Conservation (phyloP, 2,888 invertebrate species). For the Brachypalpus laphriformis region DNA sequence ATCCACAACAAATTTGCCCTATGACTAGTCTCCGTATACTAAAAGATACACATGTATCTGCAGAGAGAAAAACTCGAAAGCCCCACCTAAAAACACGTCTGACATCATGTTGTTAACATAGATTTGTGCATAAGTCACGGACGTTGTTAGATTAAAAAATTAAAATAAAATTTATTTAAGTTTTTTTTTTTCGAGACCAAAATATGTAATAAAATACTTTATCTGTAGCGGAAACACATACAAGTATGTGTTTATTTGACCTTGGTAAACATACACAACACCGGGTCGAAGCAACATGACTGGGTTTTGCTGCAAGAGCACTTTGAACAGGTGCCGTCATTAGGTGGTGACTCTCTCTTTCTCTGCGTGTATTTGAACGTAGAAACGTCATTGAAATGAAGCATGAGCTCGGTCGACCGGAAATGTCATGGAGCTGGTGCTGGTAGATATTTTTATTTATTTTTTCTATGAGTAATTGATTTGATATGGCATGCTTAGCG, state of each 20-base stretch:
- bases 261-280: neutral
- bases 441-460: neutral
- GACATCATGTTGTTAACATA: conserved; percentile 7
- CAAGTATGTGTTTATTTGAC: neutral
- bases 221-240: neutral
- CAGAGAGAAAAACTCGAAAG: neutral
- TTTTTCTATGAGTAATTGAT: conserved; percentile 6
- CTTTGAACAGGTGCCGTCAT: conserved; percentile 7
- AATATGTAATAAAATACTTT: neutral
- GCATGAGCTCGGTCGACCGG: conserved; percentile 10
- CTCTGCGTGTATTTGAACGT: neutral
- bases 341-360: neutral
- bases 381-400: neutral
- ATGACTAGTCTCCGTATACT: too few species aligned
- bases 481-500: neutral
- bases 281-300: neutral
- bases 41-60: neutral
- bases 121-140: neutral
- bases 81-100: neutral
- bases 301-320: neutral
- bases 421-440: conserved; percentile 5
- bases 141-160: neutral
- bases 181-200: too few species aligned
- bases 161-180: neutral
- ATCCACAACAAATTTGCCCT: too few species aligned